Evolutionary conservation across 2,797 vertebrate species (phyloP).

Genomic region (Lagocephalus sceleratus): DNA sequence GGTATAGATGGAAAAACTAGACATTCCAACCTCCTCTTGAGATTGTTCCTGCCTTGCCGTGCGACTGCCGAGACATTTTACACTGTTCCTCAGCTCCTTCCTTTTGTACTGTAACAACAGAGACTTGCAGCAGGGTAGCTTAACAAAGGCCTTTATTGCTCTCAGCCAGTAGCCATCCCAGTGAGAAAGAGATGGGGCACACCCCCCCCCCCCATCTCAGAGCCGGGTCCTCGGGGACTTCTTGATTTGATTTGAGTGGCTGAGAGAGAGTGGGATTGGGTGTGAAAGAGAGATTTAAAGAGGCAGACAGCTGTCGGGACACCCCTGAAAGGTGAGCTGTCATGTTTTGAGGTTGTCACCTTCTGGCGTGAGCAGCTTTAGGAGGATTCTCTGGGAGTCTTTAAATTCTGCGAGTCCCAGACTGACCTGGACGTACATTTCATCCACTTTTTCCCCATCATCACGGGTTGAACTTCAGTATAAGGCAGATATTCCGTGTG

Average conservation of each 20-base stretch:
- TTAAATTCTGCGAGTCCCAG: constrained; percentile 9
- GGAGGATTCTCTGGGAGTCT: no score
- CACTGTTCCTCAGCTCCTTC: constrained; percentile 29
- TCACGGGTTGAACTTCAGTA: constrained; percentile 1
- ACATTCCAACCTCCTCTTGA: constrained; percentile 4
- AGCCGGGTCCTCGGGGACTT: constrained; percentile 64
- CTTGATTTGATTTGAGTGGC: constrained; percentile 62
- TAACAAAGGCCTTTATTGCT: constrained; percentile 75
- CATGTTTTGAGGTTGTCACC: not conserved
- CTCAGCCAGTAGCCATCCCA: constrained; percentile 66
- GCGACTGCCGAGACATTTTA: constrained; percentile 15
- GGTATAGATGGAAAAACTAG: constrained; percentile 12
- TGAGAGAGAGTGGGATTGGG: constrained; percentile 35
- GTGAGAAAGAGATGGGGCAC: constrained; percentile 60
- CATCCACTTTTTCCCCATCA: not conserved
- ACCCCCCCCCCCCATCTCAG: constrained; percentile 59
- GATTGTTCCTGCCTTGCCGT: constrained; percentile 13
- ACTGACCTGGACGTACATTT: constrained; percentile 9
- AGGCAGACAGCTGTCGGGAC: constrained; percentile 32
- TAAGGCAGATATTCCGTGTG: constrained; percentile 1
- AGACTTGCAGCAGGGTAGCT: constrained; percentile 48
- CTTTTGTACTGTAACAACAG: constrained; percentile 33
- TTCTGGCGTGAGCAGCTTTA: no score
- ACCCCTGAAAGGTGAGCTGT: not conserved
- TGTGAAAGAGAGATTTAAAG: constrained; percentile 65